Evolutionary conservation across 1,140 invertebrate species (phyloP).

Genomic region (Drosophila oshimai): DNA sequence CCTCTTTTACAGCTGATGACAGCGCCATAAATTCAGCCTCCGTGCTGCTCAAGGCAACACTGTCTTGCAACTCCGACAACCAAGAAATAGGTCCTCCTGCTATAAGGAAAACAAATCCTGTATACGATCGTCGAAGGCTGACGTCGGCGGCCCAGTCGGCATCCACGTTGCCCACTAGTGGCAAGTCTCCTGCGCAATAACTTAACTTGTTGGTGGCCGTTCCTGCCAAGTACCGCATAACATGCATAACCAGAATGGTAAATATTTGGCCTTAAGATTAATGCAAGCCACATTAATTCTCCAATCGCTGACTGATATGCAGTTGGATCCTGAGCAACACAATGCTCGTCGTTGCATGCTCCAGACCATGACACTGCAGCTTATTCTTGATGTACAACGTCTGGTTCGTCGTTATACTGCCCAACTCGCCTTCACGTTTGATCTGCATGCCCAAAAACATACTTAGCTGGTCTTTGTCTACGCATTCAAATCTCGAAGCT

Average conservation of each 20-base stretch:
- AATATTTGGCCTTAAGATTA: neutral
- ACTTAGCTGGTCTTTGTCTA: neutral
- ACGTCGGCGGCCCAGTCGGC: conserved; percentile 74
- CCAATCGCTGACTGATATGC: neutral
- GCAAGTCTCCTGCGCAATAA: neutral
- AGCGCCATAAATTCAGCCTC: conserved; percentile 78
- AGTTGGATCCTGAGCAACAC: neutral
- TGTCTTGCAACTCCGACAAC: conserved; percentile 69
- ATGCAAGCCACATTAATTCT: neutral
- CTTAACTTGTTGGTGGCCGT: neutral
- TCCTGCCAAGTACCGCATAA: neutral
- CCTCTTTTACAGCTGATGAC: conserved; percentile 39
- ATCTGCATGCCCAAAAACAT: neutral
- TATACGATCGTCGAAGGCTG: conserved; percentile 60
- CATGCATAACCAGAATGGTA: neutral
- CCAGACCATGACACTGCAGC: neutral
- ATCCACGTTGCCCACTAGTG: conserved; percentile 26
- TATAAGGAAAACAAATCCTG: conserved; percentile 36
- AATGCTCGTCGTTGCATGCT: neutral
- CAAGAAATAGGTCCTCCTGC: conserved; percentile 54
- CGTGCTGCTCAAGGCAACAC: conserved; percentile 61
- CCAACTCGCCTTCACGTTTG: neutral
- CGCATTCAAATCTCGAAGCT: neutral
- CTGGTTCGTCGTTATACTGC: neutral
- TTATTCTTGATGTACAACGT: neutral